Evolutionary conservation across 2,113 vertebrate species (phyloP).

Genomic region (Vombatus ursinus): DNA sequence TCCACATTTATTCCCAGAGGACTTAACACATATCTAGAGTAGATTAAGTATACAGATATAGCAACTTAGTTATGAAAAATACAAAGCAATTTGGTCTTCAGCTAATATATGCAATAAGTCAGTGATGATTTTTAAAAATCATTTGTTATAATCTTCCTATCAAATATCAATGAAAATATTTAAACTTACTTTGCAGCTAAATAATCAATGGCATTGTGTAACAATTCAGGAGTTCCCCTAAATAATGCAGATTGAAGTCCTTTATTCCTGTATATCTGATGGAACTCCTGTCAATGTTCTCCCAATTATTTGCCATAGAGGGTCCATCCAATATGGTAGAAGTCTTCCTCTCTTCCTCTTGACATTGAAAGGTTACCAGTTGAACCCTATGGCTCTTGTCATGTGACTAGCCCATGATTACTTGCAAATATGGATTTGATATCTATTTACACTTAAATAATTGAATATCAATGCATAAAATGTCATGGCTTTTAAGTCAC

Average conservation of each 20-base stretch:
- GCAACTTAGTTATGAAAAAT: neutral
- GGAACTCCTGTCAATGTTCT: neutral
- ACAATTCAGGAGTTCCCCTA: neutral
- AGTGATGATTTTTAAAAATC: neutral
- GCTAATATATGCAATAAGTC: neutral
- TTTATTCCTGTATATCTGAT: neutral
- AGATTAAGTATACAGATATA: neutral
- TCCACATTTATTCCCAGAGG: neutral
- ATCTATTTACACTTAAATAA: neutral
- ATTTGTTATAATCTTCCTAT: neutral
- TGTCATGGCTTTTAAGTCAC: neutral
- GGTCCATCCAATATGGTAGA: neutral
- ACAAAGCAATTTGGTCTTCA: neutral
- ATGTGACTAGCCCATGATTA: neutral
- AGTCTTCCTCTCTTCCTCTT: neutral
- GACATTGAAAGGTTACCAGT: neutral
- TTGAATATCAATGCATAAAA: neutral
- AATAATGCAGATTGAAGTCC: neutral
- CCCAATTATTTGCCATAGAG: neutral
- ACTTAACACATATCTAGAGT: neutral
- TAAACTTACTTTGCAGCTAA: neutral
- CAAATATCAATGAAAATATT: neutral
- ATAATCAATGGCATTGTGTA: neutral
- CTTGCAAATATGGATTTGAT: neutral
- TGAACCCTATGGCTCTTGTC: neutral